These are phyloP conservation scores for Pseudochirops cupreus DNA, from an alignment of 2,797 vertebrate genomes.

Conservation along the genomic window DNA sequence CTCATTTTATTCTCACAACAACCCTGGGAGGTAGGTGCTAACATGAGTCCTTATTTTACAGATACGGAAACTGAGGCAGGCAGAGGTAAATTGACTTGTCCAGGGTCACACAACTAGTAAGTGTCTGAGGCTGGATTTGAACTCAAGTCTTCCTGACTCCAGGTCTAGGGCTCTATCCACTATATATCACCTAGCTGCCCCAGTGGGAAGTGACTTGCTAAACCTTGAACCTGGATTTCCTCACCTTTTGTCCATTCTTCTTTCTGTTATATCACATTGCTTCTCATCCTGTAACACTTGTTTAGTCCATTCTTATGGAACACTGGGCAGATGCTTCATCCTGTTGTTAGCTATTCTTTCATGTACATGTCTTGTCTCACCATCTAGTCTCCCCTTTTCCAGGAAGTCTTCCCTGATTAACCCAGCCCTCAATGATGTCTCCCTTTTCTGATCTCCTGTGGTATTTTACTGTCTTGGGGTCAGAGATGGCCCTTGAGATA, in stretches of 20 bases:
- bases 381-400: not conserved
- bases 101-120: not conserved
- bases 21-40: not conserved
- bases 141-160: not conserved
- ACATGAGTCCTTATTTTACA: not conserved
- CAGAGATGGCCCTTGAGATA: not conserved
- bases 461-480: not conserved
- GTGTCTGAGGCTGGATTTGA: not conserved
- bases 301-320: not conserved
- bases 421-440: not conserved
- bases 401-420: not conserved
- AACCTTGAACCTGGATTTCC: not conserved
- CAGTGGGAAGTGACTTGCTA: not conserved
- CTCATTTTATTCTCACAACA: not conserved
- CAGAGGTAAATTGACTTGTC: not conserved
- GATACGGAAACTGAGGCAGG: not conserved
- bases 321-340: not conserved
- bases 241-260: not conserved
- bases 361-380: not conserved
- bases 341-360: not conserved
- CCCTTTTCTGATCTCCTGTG: not conserved
- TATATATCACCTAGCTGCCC: not conserved
- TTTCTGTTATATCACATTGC: not conserved
- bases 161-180: not conserved
- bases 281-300: not conserved